These are phyloP conservation scores for Himalopsyche kuldschensis DNA, from an alignment of 2,888 invertebrate genomes.

Conservation along the genomic window DNA sequence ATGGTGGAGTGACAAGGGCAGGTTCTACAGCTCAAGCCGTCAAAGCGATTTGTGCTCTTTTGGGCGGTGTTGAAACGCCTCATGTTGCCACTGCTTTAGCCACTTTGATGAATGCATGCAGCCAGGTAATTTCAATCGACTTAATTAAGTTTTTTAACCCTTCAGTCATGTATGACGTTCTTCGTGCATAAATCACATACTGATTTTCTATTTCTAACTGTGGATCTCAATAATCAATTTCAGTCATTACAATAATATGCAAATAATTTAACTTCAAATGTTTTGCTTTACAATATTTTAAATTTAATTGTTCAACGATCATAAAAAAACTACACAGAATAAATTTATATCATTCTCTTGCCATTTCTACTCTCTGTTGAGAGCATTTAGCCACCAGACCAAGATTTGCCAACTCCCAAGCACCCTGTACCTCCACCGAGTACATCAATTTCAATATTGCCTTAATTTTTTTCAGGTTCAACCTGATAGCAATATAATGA, in stretches of 20 bases:
- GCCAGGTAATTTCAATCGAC: conserved; percentile 54
- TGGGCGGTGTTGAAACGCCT: conserved; percentile 86
- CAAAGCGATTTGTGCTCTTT: conserved; percentile 87
- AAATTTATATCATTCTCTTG: background rate
- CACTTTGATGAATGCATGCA: conserved; percentile 63
- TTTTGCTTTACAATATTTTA: no score
- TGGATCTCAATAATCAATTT: background rate
- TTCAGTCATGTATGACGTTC: no score
- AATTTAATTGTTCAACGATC: no score
- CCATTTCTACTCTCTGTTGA: background rate
- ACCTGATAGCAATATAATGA: conserved; percentile 40
- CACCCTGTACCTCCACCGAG: no score
- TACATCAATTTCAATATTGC: background rate
- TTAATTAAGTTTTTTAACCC: no score
- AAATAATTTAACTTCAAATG: no score
- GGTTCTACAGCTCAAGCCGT: conserved; percentile 82
- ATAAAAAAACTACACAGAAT: no score
- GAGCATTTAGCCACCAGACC: background rate
- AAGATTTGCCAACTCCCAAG: no score
- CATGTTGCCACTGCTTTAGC: conserved; percentile 81
- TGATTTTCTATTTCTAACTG: background rate
- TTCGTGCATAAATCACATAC: no score
- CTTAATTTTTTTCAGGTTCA: conserved; percentile 16
- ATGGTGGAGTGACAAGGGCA: conserved; percentile 56
- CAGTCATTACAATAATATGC: background rate